Base-by-base conservation (phyloP, 2,888 invertebrate species). In the Phyllotreta cruciferae region DNA sequence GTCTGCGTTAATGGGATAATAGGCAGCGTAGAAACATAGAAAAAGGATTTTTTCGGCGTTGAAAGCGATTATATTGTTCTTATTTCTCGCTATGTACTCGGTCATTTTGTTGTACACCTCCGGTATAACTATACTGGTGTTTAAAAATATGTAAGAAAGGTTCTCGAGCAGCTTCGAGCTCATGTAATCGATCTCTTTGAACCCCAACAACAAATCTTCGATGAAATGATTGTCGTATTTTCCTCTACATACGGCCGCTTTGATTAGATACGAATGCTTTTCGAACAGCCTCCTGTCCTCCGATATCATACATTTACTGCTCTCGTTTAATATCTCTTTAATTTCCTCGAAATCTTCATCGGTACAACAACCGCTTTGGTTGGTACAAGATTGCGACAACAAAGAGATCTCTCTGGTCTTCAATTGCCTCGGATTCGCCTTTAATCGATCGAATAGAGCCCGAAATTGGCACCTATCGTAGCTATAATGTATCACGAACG, bases 1-100 rank as follows among this genome's bases (percentile, higher is more conserved):
- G 1, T 79, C 74, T 3, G 69, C 70, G 6, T 81, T 77, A 50
- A 79, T 71, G 0, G 86, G 85, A 10, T 77, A 75, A 72, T 85
- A 85, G 35, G 85, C 85, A 8, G 85, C 74, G 70, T 79, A 77
- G 70, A 83, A 86, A 63, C 83, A 82, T 62, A 84, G 79, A 53
- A 77, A 81, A 9, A 86, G 71, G 0, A 85, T 71, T 70, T 83
- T 84, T 69, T 83, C 84, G 1, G 82, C 81, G 44, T 84, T 85
- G 65, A 85, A 84, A 2, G 84, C 85, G 1, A 83, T 75, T 1
- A 86, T 66, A 69, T 81, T 77, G 1, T 80, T 73, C 53, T 79
- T 77, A 66, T 83, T 78, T 8, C 79, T 70, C 1, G 81, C 69
- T 7, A 85, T 73, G 72, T 86, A 86, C 9, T 80, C 74, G 0